phyloP scores from a whole-genome alignment of 2,797 vertebrate genomes.

The Tragopan temminckii region DNA sequence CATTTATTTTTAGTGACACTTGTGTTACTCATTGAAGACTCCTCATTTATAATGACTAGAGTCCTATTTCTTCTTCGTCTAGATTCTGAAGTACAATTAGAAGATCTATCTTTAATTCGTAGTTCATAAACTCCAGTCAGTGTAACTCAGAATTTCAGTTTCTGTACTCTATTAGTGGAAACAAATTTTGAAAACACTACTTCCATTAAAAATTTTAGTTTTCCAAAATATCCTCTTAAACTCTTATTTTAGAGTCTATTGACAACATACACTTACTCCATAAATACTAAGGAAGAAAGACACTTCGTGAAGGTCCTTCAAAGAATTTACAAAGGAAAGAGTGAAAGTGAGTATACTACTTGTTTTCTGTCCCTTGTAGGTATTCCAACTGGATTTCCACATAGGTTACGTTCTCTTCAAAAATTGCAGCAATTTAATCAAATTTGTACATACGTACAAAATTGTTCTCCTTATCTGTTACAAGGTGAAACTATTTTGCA shows the following conservation, averaged over 20 bases:
- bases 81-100: not conserved
- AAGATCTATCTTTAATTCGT: no score
- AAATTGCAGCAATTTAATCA: constrained; percentile 32
- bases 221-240: not conserved
- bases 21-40: not conserved
- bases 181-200: not conserved
- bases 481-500: not conserved
- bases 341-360: not conserved
- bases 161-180: not conserved
- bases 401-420: constrained; percentile 25
- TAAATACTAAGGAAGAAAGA: not conserved
- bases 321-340: not conserved
- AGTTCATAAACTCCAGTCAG: no score
- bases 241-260: not conserved
- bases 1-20: not conserved
- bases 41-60: not conserved
- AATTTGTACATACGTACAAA: not conserved
- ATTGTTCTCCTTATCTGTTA: not conserved
- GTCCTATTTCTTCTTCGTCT: not conserved
- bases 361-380: not conserved
- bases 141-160: no score
- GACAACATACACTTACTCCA: not conserved
- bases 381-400: not conserved
- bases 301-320: not conserved
- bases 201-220: not conserved